Conservation (phyloP, 1,140 invertebrate genomes). For the Drosophila oshimai region DNA sequence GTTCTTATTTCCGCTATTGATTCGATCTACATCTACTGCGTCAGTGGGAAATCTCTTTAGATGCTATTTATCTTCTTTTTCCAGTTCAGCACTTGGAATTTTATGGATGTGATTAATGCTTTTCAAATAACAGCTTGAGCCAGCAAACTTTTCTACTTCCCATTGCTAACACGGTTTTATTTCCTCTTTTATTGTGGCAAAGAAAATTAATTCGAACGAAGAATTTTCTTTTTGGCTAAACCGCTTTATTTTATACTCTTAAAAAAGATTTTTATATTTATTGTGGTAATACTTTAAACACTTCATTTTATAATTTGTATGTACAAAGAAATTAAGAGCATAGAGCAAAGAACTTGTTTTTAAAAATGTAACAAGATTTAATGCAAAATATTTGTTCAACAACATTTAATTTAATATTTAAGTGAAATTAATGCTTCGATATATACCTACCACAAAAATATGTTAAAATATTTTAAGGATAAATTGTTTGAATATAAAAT, state of each 20-base stretch:
- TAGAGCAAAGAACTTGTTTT: no score
- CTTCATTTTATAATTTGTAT: no score
- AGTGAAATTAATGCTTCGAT: no score
- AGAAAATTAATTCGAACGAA: conserved; percentile 17
- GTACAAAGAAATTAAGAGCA: no score
- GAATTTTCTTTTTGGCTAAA: neutral
- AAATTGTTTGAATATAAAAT: no score
- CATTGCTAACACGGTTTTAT: conserved; percentile 27
- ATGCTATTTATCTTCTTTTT: conserved; percentile 30
- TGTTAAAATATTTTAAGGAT: no score
- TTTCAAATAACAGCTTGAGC: conserved; percentile 35
- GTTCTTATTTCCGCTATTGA: conserved; percentile 10
- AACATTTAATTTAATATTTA: no score
- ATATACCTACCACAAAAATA: no score
- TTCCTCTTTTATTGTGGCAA: conserved; percentile 21
- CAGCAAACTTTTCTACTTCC: conserved; percentile 29
- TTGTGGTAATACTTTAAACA: neutral
- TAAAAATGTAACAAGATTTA: no score
- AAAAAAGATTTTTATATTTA: neutral
- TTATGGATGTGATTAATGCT: conserved; percentile 46
- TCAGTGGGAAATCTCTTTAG: conserved; percentile 26
- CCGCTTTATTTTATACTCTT: neutral
- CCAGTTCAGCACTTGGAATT: conserved; percentile 23
- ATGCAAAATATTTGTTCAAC: no score
- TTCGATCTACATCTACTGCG: conserved; percentile 7